Base-by-base conservation (phyloP, 2,113 vertebrate genomes). In the Rhinoderma darwinii region DNA sequence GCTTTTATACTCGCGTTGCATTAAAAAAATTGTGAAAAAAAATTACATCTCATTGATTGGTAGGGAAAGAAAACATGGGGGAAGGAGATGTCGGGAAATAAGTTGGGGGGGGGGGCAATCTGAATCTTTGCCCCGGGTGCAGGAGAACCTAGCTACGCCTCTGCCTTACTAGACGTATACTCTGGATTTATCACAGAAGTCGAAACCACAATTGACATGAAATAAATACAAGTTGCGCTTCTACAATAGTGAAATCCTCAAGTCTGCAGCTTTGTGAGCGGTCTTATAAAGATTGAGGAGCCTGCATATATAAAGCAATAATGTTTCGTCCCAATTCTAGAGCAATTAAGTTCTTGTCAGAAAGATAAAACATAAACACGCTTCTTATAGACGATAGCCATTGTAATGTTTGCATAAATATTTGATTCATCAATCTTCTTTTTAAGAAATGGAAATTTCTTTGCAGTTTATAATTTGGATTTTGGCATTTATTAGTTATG, bases 321-420 rank as follows among this genome's bases (percentile, higher is more conserved):
- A 84, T 75, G 83, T 77, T 77, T 54, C 47, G 76, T 76, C 73
- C 73, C 47, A 30, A 77, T 85, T 75, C 27, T 77, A 10, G 39
- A 66, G 84, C 84, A 85, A 85, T 85, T 85, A 85, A 66, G 72
- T 77, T 63, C 84, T 85, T 85, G 84, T 85, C 84, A 85, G 44
- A 59, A 85, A 77, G 73, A 85, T 85, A 75, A 84, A 84, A 84
- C 83, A 84, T 63, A 27, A 59, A 75, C 3, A 72, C 22, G 10
- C 5, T 85, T 66, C n/a, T 75, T 66, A 63, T 77, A 63, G 72
- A 61, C 72, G 17, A 72, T 47, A 51, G 54, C 84, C n/a, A 50
- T 35, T 77, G 44, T 66, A 77, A 63, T 78, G 84, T 85, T 85
- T 77, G 84, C 73, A 85, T 77, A 85, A 44, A 85, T 85, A 78